Conservation (phyloP, 1,140 invertebrate species). For the Drosophila novamexicana region DNA sequence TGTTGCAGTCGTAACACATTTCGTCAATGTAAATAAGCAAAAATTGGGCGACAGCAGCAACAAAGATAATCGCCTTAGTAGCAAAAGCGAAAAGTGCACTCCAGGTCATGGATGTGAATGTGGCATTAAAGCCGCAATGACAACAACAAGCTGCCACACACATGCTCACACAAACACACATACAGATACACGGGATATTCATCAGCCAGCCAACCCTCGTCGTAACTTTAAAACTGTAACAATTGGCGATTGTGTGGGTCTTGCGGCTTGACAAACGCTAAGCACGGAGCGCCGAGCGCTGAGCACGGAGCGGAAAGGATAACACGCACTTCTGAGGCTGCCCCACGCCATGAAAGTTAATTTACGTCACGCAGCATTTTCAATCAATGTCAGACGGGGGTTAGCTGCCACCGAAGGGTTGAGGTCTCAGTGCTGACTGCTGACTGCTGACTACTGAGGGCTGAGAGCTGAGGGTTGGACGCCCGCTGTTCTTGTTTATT, state of each 20-base stretch:
- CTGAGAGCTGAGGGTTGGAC: slow-evolving; percentile 12
- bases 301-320: slow-evolving; percentile 65
- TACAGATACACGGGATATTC: neutral
- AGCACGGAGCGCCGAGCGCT: slow-evolving; percentile 2
- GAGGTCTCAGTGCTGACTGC: slow-evolving; percentile 1
- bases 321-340: slow-evolving; percentile 75
- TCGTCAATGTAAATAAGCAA: slow-evolving; percentile 77
- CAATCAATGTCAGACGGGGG: slow-evolving; percentile 71
- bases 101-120: slow-evolving; percentile 52
- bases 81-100: slow-evolving; percentile 68
- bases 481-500: slow-evolving; percentile 76
- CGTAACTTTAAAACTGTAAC: slow-evolving; percentile 75
- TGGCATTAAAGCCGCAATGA: slow-evolving; percentile 71
- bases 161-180: slow-evolving; percentile 12
- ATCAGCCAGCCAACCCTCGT: slow-evolving; percentile 23
- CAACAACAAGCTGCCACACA: slow-evolving; percentile 78
- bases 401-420: slow-evolving; percentile 32
- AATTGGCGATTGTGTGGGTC: slow-evolving; percentile 82
- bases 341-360: slow-evolving; percentile 76
- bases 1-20: slow-evolving; percentile 64
- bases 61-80: slow-evolving; percentile 78
- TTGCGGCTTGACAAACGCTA: slow-evolving; percentile 70
- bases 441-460: slow-evolving; percentile 1
- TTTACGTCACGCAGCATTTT: slow-evolving; percentile 83
- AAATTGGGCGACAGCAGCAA: slow-evolving; percentile 58